phyloP scores from a whole-genome alignment of 2,888 invertebrate genomes.

The Melipona beecheii region DNA sequence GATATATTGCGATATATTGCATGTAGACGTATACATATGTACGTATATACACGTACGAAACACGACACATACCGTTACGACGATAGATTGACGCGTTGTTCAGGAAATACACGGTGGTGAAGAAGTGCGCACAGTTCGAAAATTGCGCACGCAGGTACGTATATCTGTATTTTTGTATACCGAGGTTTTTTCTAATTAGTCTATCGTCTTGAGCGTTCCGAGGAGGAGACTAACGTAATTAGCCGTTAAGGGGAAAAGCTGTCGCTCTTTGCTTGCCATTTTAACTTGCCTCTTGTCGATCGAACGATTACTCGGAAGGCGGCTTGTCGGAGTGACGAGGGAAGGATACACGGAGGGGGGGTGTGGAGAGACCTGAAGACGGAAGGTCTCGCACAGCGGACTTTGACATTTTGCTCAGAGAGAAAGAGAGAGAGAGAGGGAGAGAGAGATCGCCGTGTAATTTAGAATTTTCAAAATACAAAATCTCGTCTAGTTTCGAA shows the following conservation, averaged over 20 bases:
- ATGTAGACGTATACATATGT: background rate
- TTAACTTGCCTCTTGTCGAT: conserved; percentile 72
- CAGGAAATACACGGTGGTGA: conserved; percentile 34
- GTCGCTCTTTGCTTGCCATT: conserved; percentile 78
- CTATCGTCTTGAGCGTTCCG: conserved; percentile 76
- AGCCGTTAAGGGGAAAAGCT: conserved; percentile 75
- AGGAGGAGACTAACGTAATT: conserved; percentile 73
- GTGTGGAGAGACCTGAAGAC: conserved; percentile 38
- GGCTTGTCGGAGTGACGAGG: conserved; percentile 45
- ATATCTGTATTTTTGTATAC: conserved; percentile 83
- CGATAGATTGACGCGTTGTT: conserved; percentile 23
- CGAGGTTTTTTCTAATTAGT: conserved; percentile 80
- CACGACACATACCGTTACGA: background rate
- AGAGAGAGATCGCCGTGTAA: background rate
- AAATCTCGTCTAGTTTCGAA: background rate
- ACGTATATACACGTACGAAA: background rate
- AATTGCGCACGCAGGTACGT: conserved; percentile 39
- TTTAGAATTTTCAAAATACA: background rate
- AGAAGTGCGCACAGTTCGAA: conserved; percentile 2
- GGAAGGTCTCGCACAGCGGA: conserved; percentile 27
- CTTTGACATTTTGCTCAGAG: conserved; percentile 15
- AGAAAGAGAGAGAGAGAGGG: background rate
- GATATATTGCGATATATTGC: background rate
- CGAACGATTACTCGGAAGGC: conserved; percentile 61
- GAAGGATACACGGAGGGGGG: conserved; percentile 19